Conservation (phyloP, 2,113 vertebrate species). For the Tragelaphus strepsiceros region DNA sequence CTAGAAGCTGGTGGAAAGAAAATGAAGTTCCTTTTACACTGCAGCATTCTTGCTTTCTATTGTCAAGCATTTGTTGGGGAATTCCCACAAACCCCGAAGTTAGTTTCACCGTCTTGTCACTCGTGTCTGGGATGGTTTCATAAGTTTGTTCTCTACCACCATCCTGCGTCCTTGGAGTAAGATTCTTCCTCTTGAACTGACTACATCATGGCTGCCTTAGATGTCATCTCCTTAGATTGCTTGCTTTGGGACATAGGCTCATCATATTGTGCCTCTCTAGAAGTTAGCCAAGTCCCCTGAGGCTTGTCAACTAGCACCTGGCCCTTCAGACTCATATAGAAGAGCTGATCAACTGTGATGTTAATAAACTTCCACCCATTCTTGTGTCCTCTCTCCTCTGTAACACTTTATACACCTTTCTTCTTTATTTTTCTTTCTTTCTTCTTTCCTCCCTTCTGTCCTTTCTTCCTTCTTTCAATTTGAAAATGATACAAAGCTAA, state of each 20-base stretch:
- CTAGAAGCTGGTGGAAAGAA: no score
- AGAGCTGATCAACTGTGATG: neutral
- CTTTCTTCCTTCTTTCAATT: neutral
- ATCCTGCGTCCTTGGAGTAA: neutral
- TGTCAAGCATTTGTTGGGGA: neutral
- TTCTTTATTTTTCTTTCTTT: neutral
- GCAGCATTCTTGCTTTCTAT: neutral
- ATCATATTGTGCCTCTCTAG: neutral
- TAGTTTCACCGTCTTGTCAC: neutral
- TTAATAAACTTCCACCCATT: neutral
- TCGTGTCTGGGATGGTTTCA: neutral
- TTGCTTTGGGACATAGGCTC: neutral
- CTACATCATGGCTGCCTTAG: neutral
- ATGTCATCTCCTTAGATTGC: neutral
- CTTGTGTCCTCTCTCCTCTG: neutral
- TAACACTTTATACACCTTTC: neutral
- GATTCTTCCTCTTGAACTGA: neutral
- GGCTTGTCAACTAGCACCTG: neutral
- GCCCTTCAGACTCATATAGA: neutral
- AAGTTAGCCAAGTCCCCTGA: neutral
- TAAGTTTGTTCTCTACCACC: accelerated
- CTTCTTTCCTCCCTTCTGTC: neutral
- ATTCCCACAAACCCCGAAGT: neutral
- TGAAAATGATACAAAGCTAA: neutral
- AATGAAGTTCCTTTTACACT: neutral